A percentile compares a stretch with the other conserved stretches of the same genome.
Conservation (phyloP, 2,113 vertebrate genomes). For the Cariama cristata region DNA sequence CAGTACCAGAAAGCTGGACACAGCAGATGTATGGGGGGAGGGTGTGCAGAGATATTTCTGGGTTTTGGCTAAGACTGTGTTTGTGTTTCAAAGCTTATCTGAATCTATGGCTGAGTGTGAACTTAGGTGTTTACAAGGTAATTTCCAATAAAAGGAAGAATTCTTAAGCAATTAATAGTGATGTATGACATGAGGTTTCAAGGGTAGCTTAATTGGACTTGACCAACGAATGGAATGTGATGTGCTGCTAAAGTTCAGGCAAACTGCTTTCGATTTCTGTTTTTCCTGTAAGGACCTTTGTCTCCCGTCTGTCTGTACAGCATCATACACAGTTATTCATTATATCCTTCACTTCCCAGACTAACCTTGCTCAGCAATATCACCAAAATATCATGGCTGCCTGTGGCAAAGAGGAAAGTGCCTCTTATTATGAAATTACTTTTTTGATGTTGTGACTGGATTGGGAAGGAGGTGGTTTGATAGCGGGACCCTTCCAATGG, state of each 20-base stretch:
- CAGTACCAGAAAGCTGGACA: neutral
- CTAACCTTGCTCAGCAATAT: neutral
- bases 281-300: neutral
- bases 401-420: neutral
- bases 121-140: neutral
- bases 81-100: neutral
- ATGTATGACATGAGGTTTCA: neutral
- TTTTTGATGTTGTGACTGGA: neutral
- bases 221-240: neutral
- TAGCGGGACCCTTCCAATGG: neutral
- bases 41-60: neutral
- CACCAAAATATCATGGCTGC: neutral
- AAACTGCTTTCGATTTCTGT: neutral
- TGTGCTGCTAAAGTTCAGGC: neutral
- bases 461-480: neutral
- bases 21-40: neutral
- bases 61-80: neutral
- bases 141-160: neutral
- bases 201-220: neutral
- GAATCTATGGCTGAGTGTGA: neutral
- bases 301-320: neutral
- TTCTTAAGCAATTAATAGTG: neutral
- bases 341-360: neutral
- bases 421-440: neutral
- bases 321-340: neutral